Evolutionary conservation across 2,888 invertebrate species (phyloP).

Genomic region (Rotaria socialis): DNA sequence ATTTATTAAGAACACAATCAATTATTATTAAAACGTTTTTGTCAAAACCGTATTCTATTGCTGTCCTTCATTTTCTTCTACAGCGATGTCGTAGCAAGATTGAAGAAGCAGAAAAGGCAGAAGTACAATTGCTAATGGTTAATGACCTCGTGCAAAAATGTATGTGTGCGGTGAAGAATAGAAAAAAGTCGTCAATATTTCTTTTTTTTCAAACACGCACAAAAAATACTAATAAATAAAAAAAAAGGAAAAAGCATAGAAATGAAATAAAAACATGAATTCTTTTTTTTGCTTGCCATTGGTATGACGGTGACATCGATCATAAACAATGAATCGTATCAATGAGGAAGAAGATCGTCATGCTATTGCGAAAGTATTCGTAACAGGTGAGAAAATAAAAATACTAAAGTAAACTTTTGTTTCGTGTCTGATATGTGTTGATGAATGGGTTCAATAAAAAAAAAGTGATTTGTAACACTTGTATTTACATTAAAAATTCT

Average conservation of each 20-base stretch:
- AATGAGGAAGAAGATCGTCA: background rate
- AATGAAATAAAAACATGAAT: conserved; percentile 10
- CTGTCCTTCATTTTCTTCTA: background rate
- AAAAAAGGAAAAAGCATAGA: background rate
- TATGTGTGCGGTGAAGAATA: background rate
- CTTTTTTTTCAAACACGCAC: background rate
- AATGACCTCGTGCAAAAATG: background rate
- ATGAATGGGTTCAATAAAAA: background rate
- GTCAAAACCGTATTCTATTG: background rate
- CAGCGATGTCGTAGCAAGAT: background rate
- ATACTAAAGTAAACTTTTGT: background rate
- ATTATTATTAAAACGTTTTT: background rate
- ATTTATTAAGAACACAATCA: background rate
- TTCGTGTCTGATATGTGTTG: background rate
- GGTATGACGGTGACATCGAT: background rate
- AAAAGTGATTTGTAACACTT: background rate
- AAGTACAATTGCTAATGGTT: background rate
- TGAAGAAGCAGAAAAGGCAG: background rate
- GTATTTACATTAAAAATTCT: background rate
- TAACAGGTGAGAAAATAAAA: background rate
- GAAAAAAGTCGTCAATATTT: background rate
- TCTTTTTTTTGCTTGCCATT: background rate
- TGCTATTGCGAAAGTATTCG: background rate
- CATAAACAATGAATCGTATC: background rate
- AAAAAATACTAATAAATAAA: background rate